Conservation (phyloP, 2,888 invertebrate species). For the Archips crataeganus region DNA sequence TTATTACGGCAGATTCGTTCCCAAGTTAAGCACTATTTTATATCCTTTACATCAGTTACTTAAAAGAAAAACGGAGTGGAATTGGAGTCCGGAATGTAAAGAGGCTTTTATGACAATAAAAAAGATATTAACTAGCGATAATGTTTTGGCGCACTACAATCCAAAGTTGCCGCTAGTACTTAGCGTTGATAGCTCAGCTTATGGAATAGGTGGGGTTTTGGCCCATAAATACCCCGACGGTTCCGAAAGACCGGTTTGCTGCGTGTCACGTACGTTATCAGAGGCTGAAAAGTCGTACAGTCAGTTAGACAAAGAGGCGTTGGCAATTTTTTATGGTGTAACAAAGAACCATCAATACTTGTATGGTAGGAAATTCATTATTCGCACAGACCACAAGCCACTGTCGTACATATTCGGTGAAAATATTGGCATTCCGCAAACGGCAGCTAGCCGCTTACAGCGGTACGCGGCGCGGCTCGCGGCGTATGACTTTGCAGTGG, state of each 20-base stretch:
- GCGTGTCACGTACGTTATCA: neutral
- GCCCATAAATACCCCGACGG: neutral
- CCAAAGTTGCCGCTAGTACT: neutral
- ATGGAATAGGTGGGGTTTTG: neutral
- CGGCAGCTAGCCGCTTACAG: constrained; percentile 1
- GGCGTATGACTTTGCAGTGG: constrained; percentile 1
- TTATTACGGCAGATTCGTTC: constrained; percentile 19
- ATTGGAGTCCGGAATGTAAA: neutral
- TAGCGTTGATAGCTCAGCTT: neutral
- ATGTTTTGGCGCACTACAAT: neutral
- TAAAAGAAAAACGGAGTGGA: neutral
- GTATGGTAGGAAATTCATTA: constrained; percentile 2
- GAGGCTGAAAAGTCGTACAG: neutral
- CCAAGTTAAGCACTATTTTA: constrained; percentile 9
- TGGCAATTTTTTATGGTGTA: constrained; percentile 5
- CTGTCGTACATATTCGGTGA: constrained; percentile 8
- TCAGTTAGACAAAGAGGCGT: constrained; percentile 1
- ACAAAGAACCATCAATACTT: constrained; percentile 6
- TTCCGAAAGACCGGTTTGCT: neutral
- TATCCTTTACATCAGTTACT: neutral
- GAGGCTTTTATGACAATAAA: neutral
- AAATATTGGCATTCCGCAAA: constrained; percentile 3
- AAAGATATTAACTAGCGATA: neutral
- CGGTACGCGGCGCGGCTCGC: constrained; percentile 6
- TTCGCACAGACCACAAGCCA: constrained; percentile 5